Evolutionary conservation across 2,797 vertebrate genomes (phyloP).

Genomic region (Sebastes trivittatus): DNA sequence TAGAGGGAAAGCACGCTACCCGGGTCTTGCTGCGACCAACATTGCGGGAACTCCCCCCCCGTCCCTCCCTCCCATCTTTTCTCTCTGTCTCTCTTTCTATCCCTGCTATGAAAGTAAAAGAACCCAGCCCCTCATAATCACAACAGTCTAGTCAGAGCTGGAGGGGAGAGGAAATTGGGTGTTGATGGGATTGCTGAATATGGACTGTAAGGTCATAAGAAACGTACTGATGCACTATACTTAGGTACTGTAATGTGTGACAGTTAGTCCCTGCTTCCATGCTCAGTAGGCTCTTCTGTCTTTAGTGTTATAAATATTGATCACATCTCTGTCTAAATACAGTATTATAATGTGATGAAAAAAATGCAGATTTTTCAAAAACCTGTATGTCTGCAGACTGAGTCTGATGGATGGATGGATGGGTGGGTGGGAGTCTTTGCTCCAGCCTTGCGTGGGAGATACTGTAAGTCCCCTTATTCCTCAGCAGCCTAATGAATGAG

Average conservation of each 20-base stretch:
- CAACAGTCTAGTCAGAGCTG: constrained; percentile 65
- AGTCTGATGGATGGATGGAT: neutral
- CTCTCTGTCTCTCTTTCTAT: constrained; percentile 17
- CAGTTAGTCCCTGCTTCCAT: neutral
- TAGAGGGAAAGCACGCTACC: constrained; percentile 79
- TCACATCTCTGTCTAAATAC: neutral
- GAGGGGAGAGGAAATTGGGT: constrained; percentile 54
- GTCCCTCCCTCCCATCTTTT: constrained; percentile 5
- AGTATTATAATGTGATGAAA: neutral
- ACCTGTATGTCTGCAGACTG: neutral
- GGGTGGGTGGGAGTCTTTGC: constrained; percentile 11
- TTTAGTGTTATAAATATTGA: neutral
- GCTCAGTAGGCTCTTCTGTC: neutral
- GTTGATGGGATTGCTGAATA: constrained; percentile 61
- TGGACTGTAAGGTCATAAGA: constrained; percentile 47
- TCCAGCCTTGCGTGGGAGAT: constrained; percentile 43
- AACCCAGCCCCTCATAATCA: constrained; percentile 59
- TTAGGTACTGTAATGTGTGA: constrained; percentile 8
- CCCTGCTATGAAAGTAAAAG: constrained; percentile 42
- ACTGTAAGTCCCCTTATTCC: constrained; percentile 43
- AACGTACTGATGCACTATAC: constrained; percentile 31
- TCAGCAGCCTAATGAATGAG: constrained; percentile 68
- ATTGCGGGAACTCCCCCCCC: constrained; percentile 63
- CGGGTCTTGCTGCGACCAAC: constrained; percentile 70
- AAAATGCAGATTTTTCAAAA: neutral